Evolutionary conservation across 2,888 invertebrate genomes (phyloP).

Genomic region (Epsilonema sp.): DNA sequence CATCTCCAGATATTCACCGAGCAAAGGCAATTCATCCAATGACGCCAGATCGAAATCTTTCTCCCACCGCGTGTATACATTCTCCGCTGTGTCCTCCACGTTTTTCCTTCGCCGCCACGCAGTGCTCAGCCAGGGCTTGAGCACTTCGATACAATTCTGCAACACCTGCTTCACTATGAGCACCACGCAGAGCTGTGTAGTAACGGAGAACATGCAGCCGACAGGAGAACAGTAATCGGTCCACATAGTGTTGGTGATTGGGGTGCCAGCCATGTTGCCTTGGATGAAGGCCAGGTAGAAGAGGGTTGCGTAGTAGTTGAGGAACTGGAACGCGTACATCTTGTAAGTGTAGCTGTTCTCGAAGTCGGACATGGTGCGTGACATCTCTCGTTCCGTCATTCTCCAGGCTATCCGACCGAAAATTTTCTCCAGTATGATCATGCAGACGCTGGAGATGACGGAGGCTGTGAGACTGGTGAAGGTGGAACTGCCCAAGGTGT

Average conservation of each 20-base stretch:
- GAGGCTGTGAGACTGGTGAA: constrained; percentile 80
- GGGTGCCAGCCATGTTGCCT: neutral
- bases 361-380: constrained; percentile 73
- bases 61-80: constrained; percentile 42
- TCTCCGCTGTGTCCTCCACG: constrained; percentile 4
- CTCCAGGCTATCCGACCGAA: constrained; percentile 8
- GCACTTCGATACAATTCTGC: constrained; percentile 7
- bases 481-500: neutral
- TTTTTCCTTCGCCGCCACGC: constrained; percentile 9
- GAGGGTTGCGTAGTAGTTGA: constrained; percentile 87
- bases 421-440: constrained; percentile 40
- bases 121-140: constrained; percentile 6
- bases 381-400: constrained; percentile 16
- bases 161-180: constrained; percentile 89
- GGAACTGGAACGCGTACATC: constrained; percentile 69
- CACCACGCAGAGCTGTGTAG: constrained; percentile 74
- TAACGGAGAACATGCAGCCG: constrained; percentile 69
- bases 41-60: constrained; percentile 64
- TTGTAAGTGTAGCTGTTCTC: constrained; percentile 79
- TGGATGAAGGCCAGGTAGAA: constrained; percentile 82
- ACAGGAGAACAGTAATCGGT: constrained; percentile 57
- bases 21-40: constrained; percentile 64
- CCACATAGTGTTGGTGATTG: neutral
- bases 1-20: constrained; percentile 89
- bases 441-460: constrained; percentile 71